Conservation (phyloP, 2,888 invertebrate genomes). For the Drosophila paranaensis region DNA sequence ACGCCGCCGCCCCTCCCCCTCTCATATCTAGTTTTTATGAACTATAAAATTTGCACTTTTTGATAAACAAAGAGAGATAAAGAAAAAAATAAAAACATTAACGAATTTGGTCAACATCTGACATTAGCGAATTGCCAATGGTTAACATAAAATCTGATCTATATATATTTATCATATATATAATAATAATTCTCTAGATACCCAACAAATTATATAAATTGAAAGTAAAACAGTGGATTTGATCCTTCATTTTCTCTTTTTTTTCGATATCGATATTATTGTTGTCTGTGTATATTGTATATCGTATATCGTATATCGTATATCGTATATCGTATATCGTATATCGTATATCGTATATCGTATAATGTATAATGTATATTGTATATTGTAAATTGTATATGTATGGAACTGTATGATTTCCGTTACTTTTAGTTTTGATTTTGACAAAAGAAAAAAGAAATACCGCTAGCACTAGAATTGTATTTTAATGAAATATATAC, state of each 20-base stretch:
- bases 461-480: slow-evolving; percentile 40
- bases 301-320: slow-evolving; percentile 55
- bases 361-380: slow-evolving; percentile 58
- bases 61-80: background rate
- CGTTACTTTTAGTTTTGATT: slow-evolving; percentile 15
- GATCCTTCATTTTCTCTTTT: slow-evolving; percentile 82
- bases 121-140: slow-evolving; percentile 51
- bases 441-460: slow-evolving; percentile 7
- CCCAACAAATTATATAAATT: slow-evolving; percentile 73
- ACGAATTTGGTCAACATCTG: slow-evolving; percentile 24
- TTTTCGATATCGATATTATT: slow-evolving; percentile 62
- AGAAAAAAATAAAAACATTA: background rate
- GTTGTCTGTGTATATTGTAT: slow-evolving; percentile 58
- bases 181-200: slow-evolving; percentile 17
- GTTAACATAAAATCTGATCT: slow-evolving; percentile 26
- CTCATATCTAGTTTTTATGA: slow-evolving; percentile 16
- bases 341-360: slow-evolving; percentile 55
- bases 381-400: slow-evolving; percentile 57
- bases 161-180: slow-evolving; percentile 7
- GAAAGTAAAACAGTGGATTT: slow-evolving; percentile 85
- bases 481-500: slow-evolving; percentile 11
- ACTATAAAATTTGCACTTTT: slow-evolving; percentile 18
- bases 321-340: slow-evolving; percentile 57
- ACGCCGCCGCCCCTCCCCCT: background rate
- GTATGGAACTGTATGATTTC: slow-evolving; percentile 49